Evolutionary conservation across 2,888 invertebrate species (phyloP).

Genomic region (Auanema sp.): DNA sequence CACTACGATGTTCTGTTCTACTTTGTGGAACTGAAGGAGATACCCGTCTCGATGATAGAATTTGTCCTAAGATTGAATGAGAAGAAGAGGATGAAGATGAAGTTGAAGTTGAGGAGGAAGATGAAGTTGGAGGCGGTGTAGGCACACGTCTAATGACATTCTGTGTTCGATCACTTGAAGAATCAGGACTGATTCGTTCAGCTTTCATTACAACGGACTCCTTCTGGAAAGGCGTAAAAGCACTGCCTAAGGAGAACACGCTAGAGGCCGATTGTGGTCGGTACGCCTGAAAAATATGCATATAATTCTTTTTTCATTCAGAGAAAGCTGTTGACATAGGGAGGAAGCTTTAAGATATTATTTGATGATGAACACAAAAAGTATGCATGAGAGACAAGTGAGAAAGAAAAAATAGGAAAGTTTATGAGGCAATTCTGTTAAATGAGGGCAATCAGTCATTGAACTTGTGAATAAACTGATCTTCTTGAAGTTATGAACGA

Average conservation of each 20-base stretch:
- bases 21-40: conserved; percentile 60
- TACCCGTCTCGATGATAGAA: conserved; percentile 37
- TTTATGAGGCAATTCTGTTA: no score
- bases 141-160: conserved; percentile 22
- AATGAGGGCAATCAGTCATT: no score
- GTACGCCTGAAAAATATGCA: no score
- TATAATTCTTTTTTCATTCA: not conserved
- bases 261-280: conserved; percentile 4
- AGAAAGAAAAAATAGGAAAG: no score
- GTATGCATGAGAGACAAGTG: no score
- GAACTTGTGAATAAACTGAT: no score
- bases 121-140: conserved; percentile 12
- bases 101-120: conserved; percentile 3
- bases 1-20: conserved; percentile 54
- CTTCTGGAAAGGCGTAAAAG: conserved; percentile 28
- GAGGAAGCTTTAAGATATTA: not conserved
- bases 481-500: no score
- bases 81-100: conserved; percentile 11
- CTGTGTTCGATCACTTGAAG: conserved; percentile 26
- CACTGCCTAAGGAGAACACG: conserved; percentile 34
- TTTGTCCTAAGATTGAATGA: conserved; percentile 30
- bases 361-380: no score
- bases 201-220: conserved; percentile 33
- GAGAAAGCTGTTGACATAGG: not conserved
- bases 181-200: conserved; percentile 42